Conservation (phyloP, 2,113 vertebrate genomes). For the Oncorhynchus tshawytscha region DNA sequence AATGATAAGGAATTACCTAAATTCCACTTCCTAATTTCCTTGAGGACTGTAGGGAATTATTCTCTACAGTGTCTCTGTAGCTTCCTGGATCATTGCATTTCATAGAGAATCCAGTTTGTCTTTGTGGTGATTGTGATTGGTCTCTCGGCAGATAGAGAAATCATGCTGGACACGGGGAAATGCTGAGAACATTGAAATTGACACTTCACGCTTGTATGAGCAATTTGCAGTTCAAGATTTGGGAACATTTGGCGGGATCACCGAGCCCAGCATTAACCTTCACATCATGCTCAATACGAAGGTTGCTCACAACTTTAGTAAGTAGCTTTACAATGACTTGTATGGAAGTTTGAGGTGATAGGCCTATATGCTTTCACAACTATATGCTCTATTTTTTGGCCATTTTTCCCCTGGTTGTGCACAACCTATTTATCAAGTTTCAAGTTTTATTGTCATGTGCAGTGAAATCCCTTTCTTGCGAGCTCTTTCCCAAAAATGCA, state of each 20-base stretch:
- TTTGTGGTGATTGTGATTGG: constrained; percentile 29
- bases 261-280: constrained; percentile 45
- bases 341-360: not conserved
- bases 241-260: not conserved
- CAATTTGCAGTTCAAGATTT: constrained; percentile 69
- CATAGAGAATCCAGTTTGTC: constrained; percentile 23
- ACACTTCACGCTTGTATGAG: constrained; percentile 59
- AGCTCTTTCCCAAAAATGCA: too few relatives aligned
- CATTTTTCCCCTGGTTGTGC: too few relatives aligned
- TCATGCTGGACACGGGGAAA: constrained; percentile 72
- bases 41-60: constrained; percentile 12
- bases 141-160: constrained; percentile 74
- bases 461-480: too few relatives aligned
- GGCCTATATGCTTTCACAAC: too few relatives aligned
- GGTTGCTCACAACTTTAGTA: constrained; percentile 77
- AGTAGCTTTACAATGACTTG: constrained; percentile 50
- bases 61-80: not conserved
- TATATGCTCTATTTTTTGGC: too few relatives aligned
- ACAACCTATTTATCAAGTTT: too few relatives aligned
- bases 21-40: constrained; percentile 26
- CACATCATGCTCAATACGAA: constrained; percentile 76
- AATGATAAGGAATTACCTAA: not conserved
- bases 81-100: constrained; percentile 32
- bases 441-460: too few relatives aligned
- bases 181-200: constrained; percentile 53